A percentile compares a stretch with the other conserved stretches of the same genome.
phyloP scores from a whole-genome alignment of 2,797 vertebrate genomes.

The Telmatherina bonti region DNA sequence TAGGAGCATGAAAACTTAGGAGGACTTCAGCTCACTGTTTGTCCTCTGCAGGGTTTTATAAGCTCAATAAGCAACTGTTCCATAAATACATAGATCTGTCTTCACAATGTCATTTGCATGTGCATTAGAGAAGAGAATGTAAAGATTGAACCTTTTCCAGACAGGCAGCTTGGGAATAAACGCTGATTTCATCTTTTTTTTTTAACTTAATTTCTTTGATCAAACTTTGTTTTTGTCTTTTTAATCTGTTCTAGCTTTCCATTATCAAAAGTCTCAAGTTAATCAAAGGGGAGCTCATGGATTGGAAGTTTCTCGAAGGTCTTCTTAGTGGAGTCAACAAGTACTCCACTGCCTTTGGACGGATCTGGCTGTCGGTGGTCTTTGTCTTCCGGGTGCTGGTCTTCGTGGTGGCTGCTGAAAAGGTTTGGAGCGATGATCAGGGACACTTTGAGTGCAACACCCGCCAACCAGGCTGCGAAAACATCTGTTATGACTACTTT shows the following conservation, averaged over 20 bases:
- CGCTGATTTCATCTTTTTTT: too few relatives aligned
- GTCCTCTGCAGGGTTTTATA: constrained; percentile 1
- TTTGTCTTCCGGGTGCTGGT: constrained; percentile 93
- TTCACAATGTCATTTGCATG: constrained; percentile 23
- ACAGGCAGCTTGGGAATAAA: too few relatives aligned
- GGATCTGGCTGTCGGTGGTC: constrained; percentile 93
- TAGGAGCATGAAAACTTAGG: not conserved
- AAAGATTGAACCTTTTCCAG: too few relatives aligned
- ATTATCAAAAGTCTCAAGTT: constrained; percentile 7
- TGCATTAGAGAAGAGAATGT: too few relatives aligned
- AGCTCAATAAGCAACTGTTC: constrained; percentile 13
- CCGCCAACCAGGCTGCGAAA: constrained; percentile 91
- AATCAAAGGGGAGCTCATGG: constrained; percentile 80
- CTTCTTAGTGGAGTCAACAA: constrained; percentile 92
- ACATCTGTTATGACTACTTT: constrained; percentile 90
- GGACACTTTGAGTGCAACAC: constrained; percentile 95
- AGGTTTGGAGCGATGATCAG: constrained; percentile 92
- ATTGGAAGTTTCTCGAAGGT: constrained; percentile 89
- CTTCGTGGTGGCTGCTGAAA: constrained; percentile 91
- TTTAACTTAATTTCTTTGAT: not conserved
- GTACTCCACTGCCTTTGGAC: constrained; percentile 91
- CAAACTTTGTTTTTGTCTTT: constrained; percentile 25
- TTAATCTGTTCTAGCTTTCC: not conserved
- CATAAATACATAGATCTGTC: constrained; percentile 26
- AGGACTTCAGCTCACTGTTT: not conserved